These are phyloP conservation scores for Mamestra configurata DNA, from an alignment of 1,140 invertebrate species.

Conservation along the genomic window DNA sequence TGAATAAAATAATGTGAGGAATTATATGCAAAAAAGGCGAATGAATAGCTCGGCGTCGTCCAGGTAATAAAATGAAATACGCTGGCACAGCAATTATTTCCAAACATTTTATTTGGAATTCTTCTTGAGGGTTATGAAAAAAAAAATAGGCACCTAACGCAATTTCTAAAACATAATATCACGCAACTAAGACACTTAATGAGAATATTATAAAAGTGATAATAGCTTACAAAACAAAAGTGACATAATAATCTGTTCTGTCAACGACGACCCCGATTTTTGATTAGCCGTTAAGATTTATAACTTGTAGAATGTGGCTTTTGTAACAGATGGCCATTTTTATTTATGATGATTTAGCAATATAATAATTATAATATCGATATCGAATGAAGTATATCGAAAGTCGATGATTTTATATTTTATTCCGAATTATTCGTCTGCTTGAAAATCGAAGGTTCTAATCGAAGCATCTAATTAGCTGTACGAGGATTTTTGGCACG, in stretches of 20 bases:
- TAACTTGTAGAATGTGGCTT: conserved; percentile 7
- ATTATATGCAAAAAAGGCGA: no score
- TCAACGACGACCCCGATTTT: conserved; percentile 5
- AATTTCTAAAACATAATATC: conserved; percentile 19
- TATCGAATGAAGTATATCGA: no score
- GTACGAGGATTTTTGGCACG: no score
- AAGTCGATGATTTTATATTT: no score
- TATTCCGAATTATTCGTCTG: no score
- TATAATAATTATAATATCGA: no score
- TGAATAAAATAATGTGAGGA: no score
- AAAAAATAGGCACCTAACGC: background rate
- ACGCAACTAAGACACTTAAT: conserved; percentile 28
- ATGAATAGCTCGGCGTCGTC: no score
- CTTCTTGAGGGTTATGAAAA: background rate
- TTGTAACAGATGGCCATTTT: background rate
- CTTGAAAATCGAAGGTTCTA: no score
- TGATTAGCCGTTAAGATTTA: background rate
- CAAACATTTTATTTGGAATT: background rate
- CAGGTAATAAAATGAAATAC: no score
- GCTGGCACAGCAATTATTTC: background rate
- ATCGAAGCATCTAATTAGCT: no score
- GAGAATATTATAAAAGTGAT: conserved; percentile 1
- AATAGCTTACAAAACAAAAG: conserved; percentile 22
- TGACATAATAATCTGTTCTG: conserved; percentile 17
- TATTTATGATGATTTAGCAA: background rate